These are phyloP conservation scores for Rhinogobio ventralis DNA, from an alignment of 2,797 vertebrate genomes.

Conservation along the genomic window DNA sequence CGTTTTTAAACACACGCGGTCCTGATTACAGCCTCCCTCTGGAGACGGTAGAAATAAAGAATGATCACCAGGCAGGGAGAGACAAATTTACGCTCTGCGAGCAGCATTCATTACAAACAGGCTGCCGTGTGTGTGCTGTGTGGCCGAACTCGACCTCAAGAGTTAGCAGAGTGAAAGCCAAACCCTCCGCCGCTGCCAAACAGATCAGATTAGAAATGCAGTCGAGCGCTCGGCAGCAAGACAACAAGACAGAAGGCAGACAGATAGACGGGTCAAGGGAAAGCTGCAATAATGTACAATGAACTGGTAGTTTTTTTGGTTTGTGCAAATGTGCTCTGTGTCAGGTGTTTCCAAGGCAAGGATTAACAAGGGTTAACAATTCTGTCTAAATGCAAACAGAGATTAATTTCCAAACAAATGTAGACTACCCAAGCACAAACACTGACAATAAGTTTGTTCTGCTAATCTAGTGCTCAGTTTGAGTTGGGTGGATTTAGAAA, in stretches of 20 bases:
- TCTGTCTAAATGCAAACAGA: neutral
- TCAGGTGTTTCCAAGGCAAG: neutral
- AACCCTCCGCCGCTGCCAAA: slow-evolving; percentile 55
- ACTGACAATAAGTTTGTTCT: neutral
- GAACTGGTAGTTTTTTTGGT: neutral
- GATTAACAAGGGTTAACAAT: neutral
- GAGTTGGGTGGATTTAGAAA: neutral
- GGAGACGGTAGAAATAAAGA: slow-evolving; percentile 60
- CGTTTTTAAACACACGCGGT: slow-evolving; percentile 42
- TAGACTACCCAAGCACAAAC: neutral
- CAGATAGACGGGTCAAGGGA: slow-evolving; percentile 16
- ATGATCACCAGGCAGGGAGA: slow-evolving; percentile 61
- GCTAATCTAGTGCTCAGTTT: neutral
- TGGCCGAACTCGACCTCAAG: slow-evolving; percentile 55
- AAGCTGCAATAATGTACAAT: neutral
- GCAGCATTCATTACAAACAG: slow-evolving; percentile 61
- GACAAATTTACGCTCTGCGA: slow-evolving; percentile 62
- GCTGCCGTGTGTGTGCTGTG: slow-evolving; percentile 41
- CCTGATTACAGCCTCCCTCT: slow-evolving; percentile 59
- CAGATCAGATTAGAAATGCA: slow-evolving; percentile 59
- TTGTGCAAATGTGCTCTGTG: neutral
- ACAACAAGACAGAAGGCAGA: slow-evolving; percentile 34
- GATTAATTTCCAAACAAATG: neutral
- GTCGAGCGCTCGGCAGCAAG: slow-evolving; percentile 34
- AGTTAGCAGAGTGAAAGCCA: slow-evolving; percentile 57